phyloP scores from a whole-genome alignment of 2,797 vertebrate genomes.

The Crenichthys baileyi region DNA sequence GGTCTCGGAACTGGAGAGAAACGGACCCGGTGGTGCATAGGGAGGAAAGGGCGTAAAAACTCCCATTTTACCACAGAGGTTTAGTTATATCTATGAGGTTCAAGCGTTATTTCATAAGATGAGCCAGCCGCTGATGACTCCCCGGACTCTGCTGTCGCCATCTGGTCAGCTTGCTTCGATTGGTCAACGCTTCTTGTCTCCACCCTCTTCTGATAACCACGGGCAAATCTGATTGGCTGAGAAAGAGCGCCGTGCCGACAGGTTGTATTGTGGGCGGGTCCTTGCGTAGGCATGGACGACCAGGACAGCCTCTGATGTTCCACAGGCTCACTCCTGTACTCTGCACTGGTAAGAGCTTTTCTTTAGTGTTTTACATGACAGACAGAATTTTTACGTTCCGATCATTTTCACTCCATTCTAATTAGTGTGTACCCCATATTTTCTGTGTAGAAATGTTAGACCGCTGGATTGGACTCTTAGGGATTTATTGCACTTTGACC shows the following conservation, averaged over 20 bases:
- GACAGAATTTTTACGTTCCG: not conserved
- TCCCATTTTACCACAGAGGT: too few relatives aligned
- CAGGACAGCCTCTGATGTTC: fast-evolving
- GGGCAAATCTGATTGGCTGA: slow-evolving; percentile 68
- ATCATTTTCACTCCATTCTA: not conserved
- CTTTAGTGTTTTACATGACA: not conserved
- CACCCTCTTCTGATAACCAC: slow-evolving; percentile 78
- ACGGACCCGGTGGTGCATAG: too few relatives aligned
- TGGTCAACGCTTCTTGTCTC: slow-evolving; percentile 58
- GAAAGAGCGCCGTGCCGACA: not conserved
- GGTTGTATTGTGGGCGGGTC: slow-evolving; percentile 48
- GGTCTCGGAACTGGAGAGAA: too few relatives aligned
- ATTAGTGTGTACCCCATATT: not conserved
- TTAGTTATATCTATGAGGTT: not conserved
- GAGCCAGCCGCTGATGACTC: not conserved
- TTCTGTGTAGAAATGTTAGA: not conserved
- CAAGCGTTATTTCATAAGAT: slow-evolving; percentile 40
- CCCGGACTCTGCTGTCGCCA: slow-evolving; percentile 46
- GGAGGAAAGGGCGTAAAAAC: too few relatives aligned
- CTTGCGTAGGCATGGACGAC: slow-evolving; percentile 11
- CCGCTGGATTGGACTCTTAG: not conserved
- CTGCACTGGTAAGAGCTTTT: slow-evolving; percentile 56
- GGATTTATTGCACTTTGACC: not conserved
- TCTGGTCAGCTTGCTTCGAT: slow-evolving; percentile 47
- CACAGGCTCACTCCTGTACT: not conserved